phyloP scores from a whole-genome alignment of 2,113 vertebrate species.

The Paracanthobrama guichenoti region DNA sequence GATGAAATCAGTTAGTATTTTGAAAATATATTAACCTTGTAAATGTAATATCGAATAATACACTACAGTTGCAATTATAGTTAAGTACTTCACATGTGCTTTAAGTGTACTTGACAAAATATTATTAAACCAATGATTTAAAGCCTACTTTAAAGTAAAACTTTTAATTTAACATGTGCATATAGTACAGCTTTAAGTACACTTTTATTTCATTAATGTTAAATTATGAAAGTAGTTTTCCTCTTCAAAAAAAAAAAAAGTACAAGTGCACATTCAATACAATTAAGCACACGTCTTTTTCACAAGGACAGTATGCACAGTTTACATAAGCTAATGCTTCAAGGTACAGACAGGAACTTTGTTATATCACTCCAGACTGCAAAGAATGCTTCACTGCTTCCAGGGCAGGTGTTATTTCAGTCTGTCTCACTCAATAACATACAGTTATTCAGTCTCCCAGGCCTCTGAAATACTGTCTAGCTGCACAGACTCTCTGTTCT shows the following conservation, averaged over 20 bases:
- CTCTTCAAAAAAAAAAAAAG: background rate
- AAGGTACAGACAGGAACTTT: background rate
- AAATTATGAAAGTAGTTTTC: background rate
- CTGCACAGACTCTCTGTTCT: background rate
- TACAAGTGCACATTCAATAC: background rate
- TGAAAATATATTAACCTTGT: too few relatives aligned
- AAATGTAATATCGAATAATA: too few relatives aligned
- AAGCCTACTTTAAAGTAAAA: too few relatives aligned
- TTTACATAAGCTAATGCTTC: background rate
- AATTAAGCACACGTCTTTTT: too few relatives aligned
- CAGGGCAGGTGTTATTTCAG: constrained; percentile 49
- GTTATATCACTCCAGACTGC: constrained; percentile 11
- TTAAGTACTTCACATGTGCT: too few relatives aligned
- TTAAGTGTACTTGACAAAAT: background rate
- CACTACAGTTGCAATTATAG: too few relatives aligned
- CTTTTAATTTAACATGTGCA: too few relatives aligned
- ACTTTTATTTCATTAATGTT: background rate
- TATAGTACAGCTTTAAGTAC: too few relatives aligned
- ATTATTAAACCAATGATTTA: too few relatives aligned
- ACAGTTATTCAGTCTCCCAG: constrained; percentile 35
- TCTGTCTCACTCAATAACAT: constrained; percentile 47
- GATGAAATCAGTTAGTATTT: too few relatives aligned
- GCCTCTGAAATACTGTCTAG: constrained; percentile 32
- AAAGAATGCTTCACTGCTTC: constrained; percentile 25
- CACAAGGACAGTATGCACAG: background rate